Conservation (phyloP, 2,113 vertebrate species). For the Rhombomys opimus region DNA sequence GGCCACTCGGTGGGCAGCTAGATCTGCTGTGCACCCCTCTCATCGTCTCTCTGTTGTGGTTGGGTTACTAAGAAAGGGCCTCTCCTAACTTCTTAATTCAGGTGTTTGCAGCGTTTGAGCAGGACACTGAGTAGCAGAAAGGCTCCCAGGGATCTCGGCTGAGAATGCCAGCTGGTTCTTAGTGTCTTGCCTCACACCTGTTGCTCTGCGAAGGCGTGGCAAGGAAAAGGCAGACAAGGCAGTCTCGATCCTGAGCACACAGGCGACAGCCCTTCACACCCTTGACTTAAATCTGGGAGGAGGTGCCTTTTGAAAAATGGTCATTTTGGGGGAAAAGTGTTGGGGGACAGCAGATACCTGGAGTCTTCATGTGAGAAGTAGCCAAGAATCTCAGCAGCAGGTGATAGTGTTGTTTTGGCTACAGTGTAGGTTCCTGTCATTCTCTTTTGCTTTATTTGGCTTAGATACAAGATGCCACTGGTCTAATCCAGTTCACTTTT, state of each 20-base stretch:
- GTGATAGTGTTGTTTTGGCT: not conserved
- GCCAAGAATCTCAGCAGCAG: not conserved
- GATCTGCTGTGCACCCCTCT: not conserved
- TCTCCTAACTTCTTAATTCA: not conserved
- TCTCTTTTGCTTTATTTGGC: not conserved
- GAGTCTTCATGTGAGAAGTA: not conserved
- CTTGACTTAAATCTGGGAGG: not conserved
- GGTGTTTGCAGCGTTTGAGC: not conserved
- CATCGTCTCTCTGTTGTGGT: not conserved
- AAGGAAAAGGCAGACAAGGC: not conserved
- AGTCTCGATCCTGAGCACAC: not conserved
- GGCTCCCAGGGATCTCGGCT: not conserved
- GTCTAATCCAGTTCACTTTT: slow-evolving; percentile 47
- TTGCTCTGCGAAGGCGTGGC: not conserved
- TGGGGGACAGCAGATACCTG: not conserved
- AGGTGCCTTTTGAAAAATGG: not conserved
- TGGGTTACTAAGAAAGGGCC: not conserved
- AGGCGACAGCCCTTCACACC: not conserved
- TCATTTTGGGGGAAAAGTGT: slow-evolving; percentile 15
- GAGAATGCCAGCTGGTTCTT: not conserved
- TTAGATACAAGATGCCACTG: not conserved
- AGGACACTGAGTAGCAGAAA: not conserved
- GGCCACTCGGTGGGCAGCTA: not conserved
- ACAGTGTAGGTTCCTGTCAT: not conserved
- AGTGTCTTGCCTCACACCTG: not conserved